Conservation (phyloP, 2,113 vertebrate genomes). For the Chaetops frenatus region DNA sequence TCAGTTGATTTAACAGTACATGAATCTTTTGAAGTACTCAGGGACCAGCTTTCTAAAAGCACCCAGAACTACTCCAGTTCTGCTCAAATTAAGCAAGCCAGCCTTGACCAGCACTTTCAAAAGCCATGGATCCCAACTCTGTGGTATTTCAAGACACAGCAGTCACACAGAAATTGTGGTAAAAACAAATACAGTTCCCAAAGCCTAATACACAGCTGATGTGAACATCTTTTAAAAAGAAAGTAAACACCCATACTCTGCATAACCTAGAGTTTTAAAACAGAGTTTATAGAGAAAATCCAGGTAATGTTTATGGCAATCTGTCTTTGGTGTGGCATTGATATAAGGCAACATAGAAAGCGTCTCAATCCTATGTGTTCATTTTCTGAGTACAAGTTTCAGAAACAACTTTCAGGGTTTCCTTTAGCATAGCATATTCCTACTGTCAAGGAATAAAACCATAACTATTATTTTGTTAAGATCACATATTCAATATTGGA, state of each 20-base stretch:
- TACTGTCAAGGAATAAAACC: not conserved
- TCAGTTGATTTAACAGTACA: not conserved
- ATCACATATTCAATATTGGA: not conserved
- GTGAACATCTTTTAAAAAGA: not conserved
- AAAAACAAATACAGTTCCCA: not conserved
- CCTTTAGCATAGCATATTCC: not conserved
- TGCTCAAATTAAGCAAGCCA: not conserved
- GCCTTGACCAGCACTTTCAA: not conserved
- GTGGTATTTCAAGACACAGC: not conserved
- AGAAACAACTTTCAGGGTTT: not conserved
- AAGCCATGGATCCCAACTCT: not conserved
- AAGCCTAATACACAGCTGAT: not conserved
- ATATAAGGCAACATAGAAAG: not conserved
- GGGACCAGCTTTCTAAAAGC: not conserved
- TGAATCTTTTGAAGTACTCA: not conserved
- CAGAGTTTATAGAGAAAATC: not conserved
- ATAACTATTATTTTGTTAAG: not conserved
- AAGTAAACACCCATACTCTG: not conserved
- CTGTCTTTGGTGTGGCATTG: not conserved
- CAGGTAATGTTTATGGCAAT: not conserved
- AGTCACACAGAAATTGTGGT: not conserved
- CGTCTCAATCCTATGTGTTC: not conserved
- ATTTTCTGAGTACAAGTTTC: not conserved
- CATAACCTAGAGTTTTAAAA: not conserved
- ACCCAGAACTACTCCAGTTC: not conserved